Percentiles rank a stretch among this genome's conserved stretches.
Conservation (phyloP, 2,888 invertebrate species). For the Mythimna ferrago region DNA sequence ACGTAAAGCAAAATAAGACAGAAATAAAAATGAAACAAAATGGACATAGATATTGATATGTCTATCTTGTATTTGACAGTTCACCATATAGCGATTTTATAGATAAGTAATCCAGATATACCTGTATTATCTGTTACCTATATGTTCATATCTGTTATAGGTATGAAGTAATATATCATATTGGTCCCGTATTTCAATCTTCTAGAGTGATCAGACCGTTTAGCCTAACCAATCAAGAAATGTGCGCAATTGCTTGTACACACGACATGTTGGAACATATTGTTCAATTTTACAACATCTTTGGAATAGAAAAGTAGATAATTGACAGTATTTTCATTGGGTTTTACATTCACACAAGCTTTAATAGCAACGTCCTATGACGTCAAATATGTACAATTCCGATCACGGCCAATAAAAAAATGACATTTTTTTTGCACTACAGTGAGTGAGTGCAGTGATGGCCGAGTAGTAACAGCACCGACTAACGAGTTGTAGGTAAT, state of each 20-base stretch:
- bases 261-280: conserved; percentile 23
- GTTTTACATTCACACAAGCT: background rate
- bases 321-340: background rate
- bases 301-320: background rate
- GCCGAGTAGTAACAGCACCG: too few species aligned
- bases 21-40: background rate
- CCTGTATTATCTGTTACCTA: background rate
- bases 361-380: too few species aligned
- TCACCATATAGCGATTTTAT: background rate
- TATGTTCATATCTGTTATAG: too few species aligned
- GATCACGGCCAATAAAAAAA: too few species aligned
- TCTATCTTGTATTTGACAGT: conserved; percentile 12
- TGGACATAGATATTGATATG: background rate
- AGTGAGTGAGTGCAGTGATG: too few species aligned
- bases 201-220: conserved; percentile 42
- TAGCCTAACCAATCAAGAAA: conserved; percentile 35
- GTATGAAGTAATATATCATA: background rate
- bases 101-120: conserved; percentile 1
- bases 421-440: too few species aligned
- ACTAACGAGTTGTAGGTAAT: too few species aligned
- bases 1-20: background rate
- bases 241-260: conserved; percentile 44
- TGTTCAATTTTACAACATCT: conserved; percentile 4
- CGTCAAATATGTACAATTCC: too few species aligned
- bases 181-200: conserved; percentile 33